These are phyloP conservation scores for Panagrolaimus sp. DNA, from an alignment of 1,140 invertebrate species.

Conservation along the genomic window DNA sequence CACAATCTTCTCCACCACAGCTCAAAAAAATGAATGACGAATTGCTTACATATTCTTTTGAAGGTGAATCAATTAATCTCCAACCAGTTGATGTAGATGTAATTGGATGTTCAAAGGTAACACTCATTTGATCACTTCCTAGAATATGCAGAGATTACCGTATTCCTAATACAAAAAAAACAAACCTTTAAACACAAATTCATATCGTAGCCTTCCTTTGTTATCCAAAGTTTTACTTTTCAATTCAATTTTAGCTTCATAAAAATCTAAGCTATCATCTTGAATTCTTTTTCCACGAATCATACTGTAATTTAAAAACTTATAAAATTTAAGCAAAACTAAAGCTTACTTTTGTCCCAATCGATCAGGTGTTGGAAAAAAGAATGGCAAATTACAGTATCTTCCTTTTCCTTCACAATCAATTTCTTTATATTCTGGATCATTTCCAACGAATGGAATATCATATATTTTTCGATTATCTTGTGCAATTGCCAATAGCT, in stretches of 20 bases:
- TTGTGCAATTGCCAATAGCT: constrained; percentile 2
- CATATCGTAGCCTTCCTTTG: neutral
- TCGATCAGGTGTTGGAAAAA: constrained; percentile 10
- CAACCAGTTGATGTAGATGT: neutral
- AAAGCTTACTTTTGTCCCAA: constrained; percentile 7
- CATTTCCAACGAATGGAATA: constrained; percentile 11
- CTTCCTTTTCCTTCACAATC: constrained; percentile 9
- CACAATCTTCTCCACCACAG: constrained; percentile 3
- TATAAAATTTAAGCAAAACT: neutral
- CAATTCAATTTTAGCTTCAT: neutral
- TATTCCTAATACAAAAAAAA: no score
- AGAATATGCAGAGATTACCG: no score
- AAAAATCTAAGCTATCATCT: neutral
- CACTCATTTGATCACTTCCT: constrained; percentile 10
- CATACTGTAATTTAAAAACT: neutral
- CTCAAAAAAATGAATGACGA: neutral
- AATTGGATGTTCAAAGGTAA: neutral
- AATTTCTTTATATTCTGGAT: neutral
- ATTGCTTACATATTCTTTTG: neutral
- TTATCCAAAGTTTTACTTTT: neutral
- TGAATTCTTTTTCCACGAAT: neutral
- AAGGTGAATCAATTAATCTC: neutral
- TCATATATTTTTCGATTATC: constrained; percentile 3
- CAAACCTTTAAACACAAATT: no score
- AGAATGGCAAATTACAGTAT: constrained; percentile 10